A percentile compares a stretch with the other conserved stretches of the same genome.
phyloP scores from a whole-genome alignment of 2,113 vertebrate genomes.

The Coryphaenoides rupestris region DNA sequence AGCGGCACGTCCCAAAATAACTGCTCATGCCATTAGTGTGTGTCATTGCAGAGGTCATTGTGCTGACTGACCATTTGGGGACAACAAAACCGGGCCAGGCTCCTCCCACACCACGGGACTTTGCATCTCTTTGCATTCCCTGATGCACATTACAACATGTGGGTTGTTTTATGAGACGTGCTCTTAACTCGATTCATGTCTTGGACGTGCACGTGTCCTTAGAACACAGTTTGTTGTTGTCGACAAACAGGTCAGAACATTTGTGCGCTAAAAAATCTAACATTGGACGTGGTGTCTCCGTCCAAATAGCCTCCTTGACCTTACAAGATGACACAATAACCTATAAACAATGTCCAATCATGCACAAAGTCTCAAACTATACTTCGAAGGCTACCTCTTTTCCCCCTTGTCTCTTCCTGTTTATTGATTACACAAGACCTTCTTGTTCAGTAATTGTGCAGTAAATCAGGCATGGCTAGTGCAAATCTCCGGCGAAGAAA shows the following conservation, averaged over 20 bases:
- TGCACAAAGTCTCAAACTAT: constrained; percentile 60
- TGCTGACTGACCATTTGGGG: constrained; percentile 54
- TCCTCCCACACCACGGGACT: constrained; percentile 40
- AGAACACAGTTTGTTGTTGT: constrained; percentile 49
- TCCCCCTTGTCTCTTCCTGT: constrained; percentile 52
- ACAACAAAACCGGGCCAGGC: constrained; percentile 53
- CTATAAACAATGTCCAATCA: constrained; percentile 51
- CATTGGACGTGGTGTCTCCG: constrained; percentile 31
- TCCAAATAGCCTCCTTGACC: constrained; percentile 17
- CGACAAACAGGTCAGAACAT: constrained; percentile 45
- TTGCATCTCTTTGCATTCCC: constrained; percentile 40
- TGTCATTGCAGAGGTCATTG: constrained; percentile 61
- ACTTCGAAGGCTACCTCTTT: constrained; percentile 65
- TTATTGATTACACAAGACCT: constrained; percentile 65
- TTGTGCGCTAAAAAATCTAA: too few relatives aligned
- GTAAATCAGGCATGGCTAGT: constrained; percentile 68
- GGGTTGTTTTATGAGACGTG: constrained; percentile 49
- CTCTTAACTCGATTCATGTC: constrained; percentile 54
- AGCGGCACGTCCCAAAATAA: constrained; percentile 62
- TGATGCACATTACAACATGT: constrained; percentile 38
- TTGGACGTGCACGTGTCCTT: constrained; percentile 42
- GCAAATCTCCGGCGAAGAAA: constrained; percentile 68
- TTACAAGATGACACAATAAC: constrained; percentile 20
- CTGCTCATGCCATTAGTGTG: constrained; percentile 61
- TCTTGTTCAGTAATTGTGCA: constrained; percentile 69